Conservation (phyloP, 2,888 invertebrate species). For the Lasioglossum leucozonium region DNA sequence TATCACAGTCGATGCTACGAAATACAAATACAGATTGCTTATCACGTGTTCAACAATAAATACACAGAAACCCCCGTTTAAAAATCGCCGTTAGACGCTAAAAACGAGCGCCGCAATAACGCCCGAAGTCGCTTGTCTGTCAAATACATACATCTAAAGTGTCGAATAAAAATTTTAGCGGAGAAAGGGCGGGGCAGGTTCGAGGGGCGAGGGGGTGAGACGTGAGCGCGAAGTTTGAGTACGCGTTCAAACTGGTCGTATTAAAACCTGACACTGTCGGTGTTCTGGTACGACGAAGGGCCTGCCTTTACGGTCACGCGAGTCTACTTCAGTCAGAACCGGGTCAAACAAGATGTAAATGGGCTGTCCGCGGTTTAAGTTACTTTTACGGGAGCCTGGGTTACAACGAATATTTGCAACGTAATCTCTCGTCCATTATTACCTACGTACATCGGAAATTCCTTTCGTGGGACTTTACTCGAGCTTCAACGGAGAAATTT, state of each 20-base stretch:
- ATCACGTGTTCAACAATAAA: slow-evolving; percentile 50
- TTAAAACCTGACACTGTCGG: slow-evolving; percentile 26
- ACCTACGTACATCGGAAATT: background rate
- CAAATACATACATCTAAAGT: slow-evolving; percentile 17
- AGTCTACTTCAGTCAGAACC: slow-evolving; percentile 37
- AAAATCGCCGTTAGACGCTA: slow-evolving; percentile 13
- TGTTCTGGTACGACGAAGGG: slow-evolving; percentile 20
- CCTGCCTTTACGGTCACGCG: slow-evolving; percentile 20
- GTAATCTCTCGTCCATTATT: background rate
- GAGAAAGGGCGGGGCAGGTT: no score
- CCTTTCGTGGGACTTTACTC: background rate
- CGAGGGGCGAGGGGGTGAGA: background rate
- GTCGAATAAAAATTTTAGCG: slow-evolving; percentile 17
- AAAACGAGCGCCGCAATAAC: background rate
- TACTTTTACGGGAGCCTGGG: background rate
- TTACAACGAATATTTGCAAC: background rate
- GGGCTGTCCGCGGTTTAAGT: background rate
- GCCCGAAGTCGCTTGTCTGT: background rate
- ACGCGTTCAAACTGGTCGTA: slow-evolving; percentile 18
- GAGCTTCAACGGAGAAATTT: background rate
- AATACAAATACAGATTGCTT: slow-evolving; percentile 61
- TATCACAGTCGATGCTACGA: slow-evolving; percentile 70
- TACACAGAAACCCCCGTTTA: slow-evolving; percentile 20
- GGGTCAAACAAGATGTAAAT: slow-evolving; percentile 24
- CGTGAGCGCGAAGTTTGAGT: slow-evolving; percentile 13